Evolutionary conservation across 2,113 vertebrate genomes (phyloP).

Genomic region (Glaucomys volans): DNA sequence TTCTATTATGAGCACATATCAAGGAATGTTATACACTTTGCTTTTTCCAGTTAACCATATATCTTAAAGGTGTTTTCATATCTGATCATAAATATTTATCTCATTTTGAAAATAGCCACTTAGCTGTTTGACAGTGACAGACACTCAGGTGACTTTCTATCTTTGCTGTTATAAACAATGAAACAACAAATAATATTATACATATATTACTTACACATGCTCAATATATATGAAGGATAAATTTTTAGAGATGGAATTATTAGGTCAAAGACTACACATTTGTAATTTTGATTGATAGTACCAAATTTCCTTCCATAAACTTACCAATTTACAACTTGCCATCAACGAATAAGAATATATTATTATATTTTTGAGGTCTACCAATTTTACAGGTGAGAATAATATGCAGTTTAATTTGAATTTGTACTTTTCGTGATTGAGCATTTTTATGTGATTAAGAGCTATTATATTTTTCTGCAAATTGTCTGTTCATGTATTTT

Average conservation of each 20-base stretch:
- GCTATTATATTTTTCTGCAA: background rate
- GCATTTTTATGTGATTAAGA: slow-evolving; percentile 16
- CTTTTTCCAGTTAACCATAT: background rate
- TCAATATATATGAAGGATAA: background rate
- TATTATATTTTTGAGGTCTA: background rate
- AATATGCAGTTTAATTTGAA: background rate
- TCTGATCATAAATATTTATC: background rate
- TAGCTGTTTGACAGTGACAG: background rate
- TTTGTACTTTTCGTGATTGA: background rate
- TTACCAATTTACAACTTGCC: background rate
- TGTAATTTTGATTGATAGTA: background rate
- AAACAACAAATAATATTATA: background rate
- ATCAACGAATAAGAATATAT: background rate
- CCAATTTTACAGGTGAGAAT: background rate
- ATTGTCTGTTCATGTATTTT: background rate
- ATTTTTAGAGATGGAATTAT: background rate
- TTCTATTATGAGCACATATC: background rate
- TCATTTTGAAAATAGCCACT: slow-evolving; percentile 8
- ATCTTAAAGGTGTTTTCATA: background rate
- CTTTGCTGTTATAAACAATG: background rate
- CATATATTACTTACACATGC: background rate
- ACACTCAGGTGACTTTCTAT: background rate
- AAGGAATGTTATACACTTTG: background rate
- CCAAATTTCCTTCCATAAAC: background rate
- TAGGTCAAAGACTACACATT: background rate